Evolutionary conservation across 2,888 invertebrate species (phyloP), one percentile per base, ranked within the genome.

Genomic region (Ophonus ardosiacus): DNA sequence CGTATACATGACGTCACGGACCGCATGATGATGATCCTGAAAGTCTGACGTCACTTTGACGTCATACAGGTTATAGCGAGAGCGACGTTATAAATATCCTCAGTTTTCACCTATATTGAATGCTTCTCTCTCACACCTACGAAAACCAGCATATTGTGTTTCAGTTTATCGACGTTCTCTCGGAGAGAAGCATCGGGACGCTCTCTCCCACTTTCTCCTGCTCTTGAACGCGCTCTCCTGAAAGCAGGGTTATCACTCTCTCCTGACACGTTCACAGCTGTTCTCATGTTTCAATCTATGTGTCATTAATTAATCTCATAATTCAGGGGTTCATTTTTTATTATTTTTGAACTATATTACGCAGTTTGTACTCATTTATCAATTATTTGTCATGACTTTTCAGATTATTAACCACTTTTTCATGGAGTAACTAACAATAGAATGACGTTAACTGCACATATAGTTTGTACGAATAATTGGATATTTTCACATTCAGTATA

Each of bases 11-110:
- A 85, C 85, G 85, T 85, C 68, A 85, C 59, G 40, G 43, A 31
- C 56, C 68, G 68, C 80, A 85, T 79, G 80, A 40, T 51, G 71
- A 61, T 59, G 59, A 21, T 31, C 10, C 57, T 68, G 18, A 61
- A 78, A 61, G 13, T 40, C 38, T 85, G 85, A 85, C 85, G 85
- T 85, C 85, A 85, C 57, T 7, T 43, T 80, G 80, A 71, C 85
- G 85, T 85, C 79, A 85, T 51, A 43, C 40, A 31, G 24, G 76
- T 59, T 83, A 83, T 76, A 38, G n/a, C 63, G 65, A 68, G 76
- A 65, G 82, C 65, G 71, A 13, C 15, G 74, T 76, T 84, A 84
- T 84, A 65, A 84, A 84, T 83, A 83, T 17, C 76, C 18, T 10
- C 38, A 15, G 68, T 74, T 74, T 74, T 40, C 71, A 74, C 71